A percentile compares a stretch with the other conserved stretches of the same genome.
These are phyloP conservation scores for Cyrtonyx montezumae DNA, from an alignment of 2,113 vertebrate species.

Conservation along the genomic window DNA sequence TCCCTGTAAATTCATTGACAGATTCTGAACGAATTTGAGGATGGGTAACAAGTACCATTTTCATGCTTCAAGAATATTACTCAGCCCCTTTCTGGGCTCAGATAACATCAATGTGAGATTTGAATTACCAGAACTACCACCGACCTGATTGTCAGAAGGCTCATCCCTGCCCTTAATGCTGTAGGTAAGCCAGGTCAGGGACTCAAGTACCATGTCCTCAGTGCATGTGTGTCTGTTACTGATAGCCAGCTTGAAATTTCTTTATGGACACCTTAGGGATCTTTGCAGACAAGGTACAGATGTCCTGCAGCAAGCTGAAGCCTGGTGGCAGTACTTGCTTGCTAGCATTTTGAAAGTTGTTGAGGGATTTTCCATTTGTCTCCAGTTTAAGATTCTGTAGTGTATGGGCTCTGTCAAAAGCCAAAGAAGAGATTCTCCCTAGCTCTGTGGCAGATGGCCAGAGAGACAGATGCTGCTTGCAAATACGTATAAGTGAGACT, in stretches of 20 bases:
- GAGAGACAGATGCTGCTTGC: neutral
- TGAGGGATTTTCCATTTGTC: neutral
- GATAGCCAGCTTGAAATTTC: neutral
- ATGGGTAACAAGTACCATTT: fast-evolving
- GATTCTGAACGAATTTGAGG: neutral
- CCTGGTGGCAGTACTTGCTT: fast-evolving
- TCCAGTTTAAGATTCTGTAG: neutral
- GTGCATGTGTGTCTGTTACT: fast-evolving
- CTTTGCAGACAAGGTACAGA: neutral
- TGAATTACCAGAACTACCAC: neutral
- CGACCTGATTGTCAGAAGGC: fast-evolving
- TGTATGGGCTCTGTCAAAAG: neutral
- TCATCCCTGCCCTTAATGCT: fast-evolving
- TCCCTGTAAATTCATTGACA: neutral
- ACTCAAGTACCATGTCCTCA: neutral
- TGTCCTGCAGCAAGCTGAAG: neutral
- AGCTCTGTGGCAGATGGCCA: neutral
- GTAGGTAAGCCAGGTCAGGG: neutral
- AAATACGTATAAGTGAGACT: neutral
- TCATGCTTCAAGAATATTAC: neutral
- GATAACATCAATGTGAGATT: neutral
- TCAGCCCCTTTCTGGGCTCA: neutral
- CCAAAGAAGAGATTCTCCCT: neutral
- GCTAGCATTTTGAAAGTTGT: neutral
- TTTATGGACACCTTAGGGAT: neutral